phyloP scores from a whole-genome alignment of 2,797 vertebrate species.

The Hydrophis major region DNA sequence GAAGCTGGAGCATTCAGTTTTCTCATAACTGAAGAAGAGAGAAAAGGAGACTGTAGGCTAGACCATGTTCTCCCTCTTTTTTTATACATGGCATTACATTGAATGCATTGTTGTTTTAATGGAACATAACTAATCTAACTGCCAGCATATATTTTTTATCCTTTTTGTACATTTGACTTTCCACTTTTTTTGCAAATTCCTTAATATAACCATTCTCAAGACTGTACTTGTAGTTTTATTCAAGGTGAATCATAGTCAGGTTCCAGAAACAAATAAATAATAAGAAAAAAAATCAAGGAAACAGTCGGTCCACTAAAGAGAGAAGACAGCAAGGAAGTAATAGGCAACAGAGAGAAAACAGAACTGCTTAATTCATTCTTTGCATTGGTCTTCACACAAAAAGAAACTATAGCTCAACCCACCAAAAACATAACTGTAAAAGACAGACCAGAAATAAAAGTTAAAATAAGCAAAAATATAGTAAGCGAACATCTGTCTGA shows the following conservation, averaged over 20 bases:
- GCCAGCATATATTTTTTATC: constrained; percentile 59
- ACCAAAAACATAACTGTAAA: too few relatives aligned
- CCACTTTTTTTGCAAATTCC: constrained; percentile 57
- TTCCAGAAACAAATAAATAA: constrained; percentile 20
- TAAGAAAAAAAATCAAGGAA: too few relatives aligned
- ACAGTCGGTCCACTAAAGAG: too few relatives aligned
- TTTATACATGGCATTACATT: constrained; percentile 63
- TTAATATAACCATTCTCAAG: constrained; percentile 51
- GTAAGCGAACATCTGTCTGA: too few relatives aligned
- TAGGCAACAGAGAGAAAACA: too few relatives aligned
- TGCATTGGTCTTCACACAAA: too few relatives aligned
- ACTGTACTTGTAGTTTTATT: constrained; percentile 65
- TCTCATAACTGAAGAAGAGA: constrained; percentile 63
- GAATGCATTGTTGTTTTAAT: constrained; percentile 66
- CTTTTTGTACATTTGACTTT: constrained; percentile 63
- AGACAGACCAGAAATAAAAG: too few relatives aligned
- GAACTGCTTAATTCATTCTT: too few relatives aligned
- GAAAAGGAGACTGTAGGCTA: constrained; percentile 50
- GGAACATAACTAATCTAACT: constrained; percentile 65
- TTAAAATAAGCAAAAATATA: too few relatives aligned
- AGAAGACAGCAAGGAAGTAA: too few relatives aligned
- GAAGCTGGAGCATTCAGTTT: constrained; percentile 67
- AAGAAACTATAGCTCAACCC: too few relatives aligned
- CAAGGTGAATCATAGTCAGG: constrained; percentile 59
- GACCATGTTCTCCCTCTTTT: constrained; percentile 62